Conservation (phyloP, 2,113 vertebrate species). For the Ursus arctos region DNA sequence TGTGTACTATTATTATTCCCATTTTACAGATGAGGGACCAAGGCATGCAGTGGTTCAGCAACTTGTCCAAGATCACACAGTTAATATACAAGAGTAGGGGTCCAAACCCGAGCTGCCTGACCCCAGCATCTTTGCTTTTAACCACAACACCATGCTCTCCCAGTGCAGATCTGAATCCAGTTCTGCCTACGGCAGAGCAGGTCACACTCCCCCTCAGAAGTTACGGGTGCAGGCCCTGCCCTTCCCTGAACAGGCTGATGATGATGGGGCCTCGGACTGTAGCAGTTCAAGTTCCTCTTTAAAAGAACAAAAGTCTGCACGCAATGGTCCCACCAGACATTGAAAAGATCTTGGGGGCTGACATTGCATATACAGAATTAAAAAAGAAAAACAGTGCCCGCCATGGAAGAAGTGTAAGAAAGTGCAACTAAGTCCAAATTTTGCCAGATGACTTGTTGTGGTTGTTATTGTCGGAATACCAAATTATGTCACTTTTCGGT, state of each 20-base stretch:
- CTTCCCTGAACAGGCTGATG: background rate
- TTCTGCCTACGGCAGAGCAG: background rate
- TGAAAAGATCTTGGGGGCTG: background rate
- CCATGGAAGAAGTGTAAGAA: background rate
- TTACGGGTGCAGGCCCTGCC: background rate
- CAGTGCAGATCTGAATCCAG: background rate
- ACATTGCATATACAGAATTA: background rate
- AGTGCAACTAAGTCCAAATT: background rate
- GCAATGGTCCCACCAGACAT: background rate
- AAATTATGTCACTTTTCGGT: background rate
- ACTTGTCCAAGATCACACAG: background rate
- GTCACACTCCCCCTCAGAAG: too few relatives aligned
- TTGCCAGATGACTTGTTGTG: background rate
- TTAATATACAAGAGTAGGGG: background rate
- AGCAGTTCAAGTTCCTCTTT: background rate
- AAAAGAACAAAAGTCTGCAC: background rate
- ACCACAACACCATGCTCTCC: background rate
- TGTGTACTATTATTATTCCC: background rate
- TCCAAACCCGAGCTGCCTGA: background rate
- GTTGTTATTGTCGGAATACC: background rate
- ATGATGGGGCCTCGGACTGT: background rate
- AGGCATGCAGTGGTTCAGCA: background rate
- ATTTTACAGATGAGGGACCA: background rate
- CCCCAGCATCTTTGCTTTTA: background rate
- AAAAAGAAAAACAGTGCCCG: background rate